These are phyloP conservation scores for Bagarius yarrelli DNA, from an alignment of 2,113 vertebrate species.

Conservation along the genomic window DNA sequence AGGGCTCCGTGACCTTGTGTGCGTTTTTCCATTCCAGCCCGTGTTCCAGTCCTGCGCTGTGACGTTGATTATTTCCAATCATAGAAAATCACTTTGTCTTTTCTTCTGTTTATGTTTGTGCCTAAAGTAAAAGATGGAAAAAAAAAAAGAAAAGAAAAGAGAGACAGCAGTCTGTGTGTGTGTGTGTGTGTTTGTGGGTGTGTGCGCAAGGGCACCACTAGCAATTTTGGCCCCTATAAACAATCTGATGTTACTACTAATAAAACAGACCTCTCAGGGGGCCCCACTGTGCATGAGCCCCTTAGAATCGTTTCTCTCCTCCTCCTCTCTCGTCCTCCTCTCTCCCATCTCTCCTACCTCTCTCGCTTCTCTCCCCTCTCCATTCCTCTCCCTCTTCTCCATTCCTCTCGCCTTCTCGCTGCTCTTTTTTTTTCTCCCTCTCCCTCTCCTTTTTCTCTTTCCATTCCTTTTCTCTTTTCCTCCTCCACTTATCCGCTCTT, in stretches of 20 bases:
- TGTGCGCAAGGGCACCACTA: too few species aligned
- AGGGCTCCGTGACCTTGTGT: conserved; percentile 39
- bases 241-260: conserved; percentile 45
- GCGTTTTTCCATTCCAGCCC: conserved; percentile 30
- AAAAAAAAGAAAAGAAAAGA: not conserved
- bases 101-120: not conserved
- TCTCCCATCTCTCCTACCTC: not conserved
- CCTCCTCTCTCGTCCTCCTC: not conserved
- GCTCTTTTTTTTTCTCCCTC: not conserved
- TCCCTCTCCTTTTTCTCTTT: not conserved
- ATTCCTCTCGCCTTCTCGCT: not conserved
- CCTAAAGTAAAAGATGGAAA: not conserved
- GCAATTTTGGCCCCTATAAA: too few species aligned
- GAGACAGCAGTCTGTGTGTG: conserved; percentile 18
- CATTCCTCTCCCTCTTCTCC: not conserved
- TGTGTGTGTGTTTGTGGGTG: conserved; percentile 35
- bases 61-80: not conserved
- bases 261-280: conserved; percentile 34
- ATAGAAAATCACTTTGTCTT: not conserved
- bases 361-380: not conserved
- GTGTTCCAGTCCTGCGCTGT: not conserved
- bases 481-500: conserved; percentile 1
- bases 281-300: conserved; percentile 13
- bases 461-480: not conserved
- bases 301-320: conserved; percentile 1